phyloP scores from a whole-genome alignment of 2,113 vertebrate species.

The Acanthisitta chloris region DNA sequence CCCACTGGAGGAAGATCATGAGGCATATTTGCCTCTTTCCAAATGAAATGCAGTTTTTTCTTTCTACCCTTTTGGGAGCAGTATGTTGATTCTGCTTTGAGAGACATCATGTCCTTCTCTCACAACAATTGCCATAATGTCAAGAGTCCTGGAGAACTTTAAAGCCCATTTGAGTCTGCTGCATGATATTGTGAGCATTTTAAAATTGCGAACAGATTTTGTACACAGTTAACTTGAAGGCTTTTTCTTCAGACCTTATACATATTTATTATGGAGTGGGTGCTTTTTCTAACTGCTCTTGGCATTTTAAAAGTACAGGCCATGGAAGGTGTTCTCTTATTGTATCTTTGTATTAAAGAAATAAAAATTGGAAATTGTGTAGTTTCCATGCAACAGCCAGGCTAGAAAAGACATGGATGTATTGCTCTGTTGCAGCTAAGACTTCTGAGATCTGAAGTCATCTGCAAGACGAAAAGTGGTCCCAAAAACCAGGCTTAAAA shows the following conservation, averaged over 20 bases:
- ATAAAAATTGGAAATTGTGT: neutral
- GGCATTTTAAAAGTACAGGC: neutral
- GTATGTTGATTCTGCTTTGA: neutral
- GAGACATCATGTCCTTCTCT: neutral
- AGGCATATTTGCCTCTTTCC: neutral
- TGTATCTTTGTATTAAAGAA: neutral
- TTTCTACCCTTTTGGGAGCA: neutral
- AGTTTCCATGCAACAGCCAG: neutral
- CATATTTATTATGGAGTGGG: neutral
- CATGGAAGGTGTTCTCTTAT: neutral
- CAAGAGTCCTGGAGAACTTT: slow-evolving; percentile 3
- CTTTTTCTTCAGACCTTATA: neutral
- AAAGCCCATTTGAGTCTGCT: neutral
- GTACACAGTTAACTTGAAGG: neutral
- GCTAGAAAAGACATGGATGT: neutral
- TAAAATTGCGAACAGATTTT: neutral
- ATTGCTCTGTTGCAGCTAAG: neutral
- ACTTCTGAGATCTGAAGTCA: neutral
- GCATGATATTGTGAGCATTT: neutral
- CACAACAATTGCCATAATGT: neutral
- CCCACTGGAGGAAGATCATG: neutral
- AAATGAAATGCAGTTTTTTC: neutral
- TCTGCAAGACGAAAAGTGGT: neutral
- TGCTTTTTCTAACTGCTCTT: neutral
- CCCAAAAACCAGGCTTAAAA: neutral